Evolutionary conservation across 1,140 invertebrate genomes (phyloP), one percentile per base, ranked within the genome.

Genomic region (Caligus rogercresseyi): DNA sequence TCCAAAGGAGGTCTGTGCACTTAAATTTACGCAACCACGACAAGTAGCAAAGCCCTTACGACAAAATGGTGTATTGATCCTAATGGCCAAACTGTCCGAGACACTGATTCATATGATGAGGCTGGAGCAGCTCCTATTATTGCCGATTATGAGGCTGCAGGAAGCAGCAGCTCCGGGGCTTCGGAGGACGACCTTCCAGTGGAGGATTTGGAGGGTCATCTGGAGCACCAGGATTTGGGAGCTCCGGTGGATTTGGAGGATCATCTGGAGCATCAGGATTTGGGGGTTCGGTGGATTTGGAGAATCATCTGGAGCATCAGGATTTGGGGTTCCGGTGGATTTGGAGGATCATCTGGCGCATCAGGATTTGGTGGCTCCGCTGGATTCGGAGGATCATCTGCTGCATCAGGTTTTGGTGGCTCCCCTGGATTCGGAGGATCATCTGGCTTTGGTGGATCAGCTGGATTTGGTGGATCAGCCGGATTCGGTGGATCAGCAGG

Each of bases 11-110:
- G 25, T 56, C 11, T 63, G 61, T 25, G 21, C 16, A n/a, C 52
- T 63, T 20, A 63, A 63, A 25, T 63, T 63, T 25, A 62, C 51
- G 18, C 54, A 52, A 25, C 61, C 61, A 15, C 23, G 23, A 25
- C 25, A 54, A 15, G 61, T 24, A 16, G 2, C 16, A 1, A 62
- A 62, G 60, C 60, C 60, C 60, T 62, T 43, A 54, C 19, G 23
- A 55, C 60, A 15, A 62, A 62, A 23, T 62, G 60, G 60, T 62
- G 60, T 24, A 54, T 62, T 20, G 60, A 62, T 43, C 57, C 57
- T 4, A 19, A 25, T 43, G 57, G 24, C 15, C 20, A 60, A 20
- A 19, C 25, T 43, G 21, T 19, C 18, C 18, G 1, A 3, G 57
- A 60, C 25, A 43, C 31, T 43, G 31, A n/a, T 11, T 43, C 31